Evolutionary conservation across 2,888 invertebrate genomes (phyloP).

Genomic region (Chromoteleia sp.): DNA sequence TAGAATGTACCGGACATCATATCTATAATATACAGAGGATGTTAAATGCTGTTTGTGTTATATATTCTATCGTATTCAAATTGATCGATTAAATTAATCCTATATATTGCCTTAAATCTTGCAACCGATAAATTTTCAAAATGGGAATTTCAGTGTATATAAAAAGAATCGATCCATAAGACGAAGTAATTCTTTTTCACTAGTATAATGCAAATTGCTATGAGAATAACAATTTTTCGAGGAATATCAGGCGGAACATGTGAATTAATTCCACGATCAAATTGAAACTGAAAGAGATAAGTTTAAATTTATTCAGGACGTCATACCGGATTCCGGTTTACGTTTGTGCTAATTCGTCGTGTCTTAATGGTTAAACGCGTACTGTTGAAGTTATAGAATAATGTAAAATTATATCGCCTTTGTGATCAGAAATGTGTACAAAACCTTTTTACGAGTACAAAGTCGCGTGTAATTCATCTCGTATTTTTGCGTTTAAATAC

Average conservation of each 20-base stretch:
- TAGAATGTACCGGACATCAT: slow-evolving; percentile 9
- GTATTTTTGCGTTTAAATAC: slow-evolving; percentile 1
- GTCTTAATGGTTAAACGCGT: not conserved
- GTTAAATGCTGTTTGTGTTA: not conserved
- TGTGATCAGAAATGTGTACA: not conserved
- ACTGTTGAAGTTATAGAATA: not conserved
- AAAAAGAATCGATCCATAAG: not conserved
- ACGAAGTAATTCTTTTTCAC: not conserved
- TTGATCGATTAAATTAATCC: slow-evolving; percentile 1
- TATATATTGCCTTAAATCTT: not conserved
- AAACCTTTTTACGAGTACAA: not conserved
- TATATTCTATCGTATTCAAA: not conserved
- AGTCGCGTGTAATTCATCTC: not conserved
- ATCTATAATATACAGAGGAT: not conserved
- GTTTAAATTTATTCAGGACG: slow-evolving; percentile 25
- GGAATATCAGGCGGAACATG: slow-evolving; percentile 17
- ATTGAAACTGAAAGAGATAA: slow-evolving; percentile 8
- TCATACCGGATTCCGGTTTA: slow-evolving; percentile 13
- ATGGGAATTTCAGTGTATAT: not conserved
- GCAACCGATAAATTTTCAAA: not conserved
- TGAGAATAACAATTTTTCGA: slow-evolving; percentile 1
- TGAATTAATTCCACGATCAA: slow-evolving; percentile 12
- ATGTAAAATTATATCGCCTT: not conserved
- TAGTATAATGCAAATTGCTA: slow-evolving; percentile 4
- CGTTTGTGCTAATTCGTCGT: slow-evolving; percentile 6